Base-by-base conservation (phyloP, 2,888 invertebrate genomes). In the Eledone cirrhosa region DNA sequence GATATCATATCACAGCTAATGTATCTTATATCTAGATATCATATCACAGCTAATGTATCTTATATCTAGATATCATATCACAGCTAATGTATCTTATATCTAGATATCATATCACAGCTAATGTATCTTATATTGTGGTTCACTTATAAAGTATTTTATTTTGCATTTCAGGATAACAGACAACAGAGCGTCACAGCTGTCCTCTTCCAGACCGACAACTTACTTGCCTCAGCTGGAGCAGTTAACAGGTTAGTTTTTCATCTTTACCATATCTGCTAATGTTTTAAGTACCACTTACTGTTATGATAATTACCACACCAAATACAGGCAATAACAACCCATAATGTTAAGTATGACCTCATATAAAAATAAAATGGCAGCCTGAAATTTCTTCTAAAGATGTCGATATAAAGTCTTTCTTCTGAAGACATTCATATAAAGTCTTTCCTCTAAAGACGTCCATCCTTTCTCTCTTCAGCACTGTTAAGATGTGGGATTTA, bases 401-500 rank as follows among this genome's bases (percentile, higher is more conserved):
- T 29, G n/a, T 63, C 8, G 11, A 24, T 16, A 63, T 19, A 8
- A 11, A 24, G 4, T 11, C 27, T 63, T 63, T 74, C 29, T 29
- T 80, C 29, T 47, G 78, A 47, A 48, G 14, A 19, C 77, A 1
- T 59, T 65, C 31, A 16, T 63, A 72, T 75, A n/a, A n/a, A n/a
- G n/a, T n/a, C n/a, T n/a, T 67, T 48, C 48, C 65, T 79, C 41
- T 77, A 78, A 24, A 65, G 24, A 29, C 78, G 72, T 59, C 78
- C 41, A 27, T 48, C 27, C 4, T 74, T 79, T 77, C 77, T 67
- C 72, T 63, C 84, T 86, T 4, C 83, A 92, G 93, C 0, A 91
- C 94, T 82, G 94, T 97, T 79, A 96, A 96, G 91, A 93, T 95
- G 1, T 96, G 96, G 96, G 97, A 97, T 90, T 89, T 96, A 47